phyloP scores from a whole-genome alignment of 1,140 invertebrate species.

The Andrena cerasifolii region DNA sequence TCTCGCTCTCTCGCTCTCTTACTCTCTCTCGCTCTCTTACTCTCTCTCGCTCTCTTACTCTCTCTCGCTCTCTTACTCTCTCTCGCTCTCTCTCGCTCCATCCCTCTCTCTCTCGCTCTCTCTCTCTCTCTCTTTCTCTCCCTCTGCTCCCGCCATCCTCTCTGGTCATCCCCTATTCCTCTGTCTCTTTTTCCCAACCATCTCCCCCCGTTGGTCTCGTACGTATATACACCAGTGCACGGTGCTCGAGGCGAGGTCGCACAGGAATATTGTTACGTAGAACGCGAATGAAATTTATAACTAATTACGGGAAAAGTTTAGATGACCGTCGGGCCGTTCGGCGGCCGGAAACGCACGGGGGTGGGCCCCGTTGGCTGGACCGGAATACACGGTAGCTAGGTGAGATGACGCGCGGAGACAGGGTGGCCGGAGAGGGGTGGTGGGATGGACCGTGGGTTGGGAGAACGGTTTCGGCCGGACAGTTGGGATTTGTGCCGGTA shows the following conservation, averaged over 20 bases:
- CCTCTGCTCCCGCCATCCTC: constrained; percentile 17
- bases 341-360: constrained; percentile 53
- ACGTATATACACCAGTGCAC: constrained; percentile 49
- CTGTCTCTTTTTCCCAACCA: constrained; percentile 37
- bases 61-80: too few relatives aligned
- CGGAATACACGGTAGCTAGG: constrained; percentile 23
- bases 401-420: constrained; percentile 23
- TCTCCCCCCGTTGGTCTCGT: constrained; percentile 27
- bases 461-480: constrained; percentile 23
- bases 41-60: neutral
- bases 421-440: neutral
- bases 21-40: constrained; percentile 12
- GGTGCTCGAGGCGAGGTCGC: constrained; percentile 64
- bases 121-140: constrained; percentile 49
- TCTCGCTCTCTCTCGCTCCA: constrained; percentile 38
- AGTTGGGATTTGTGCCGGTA: constrained; percentile 58
- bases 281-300: constrained; percentile 79
- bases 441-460: constrained; percentile 14
- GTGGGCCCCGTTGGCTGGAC: constrained; percentile 26
- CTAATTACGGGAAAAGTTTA: constrained; percentile 80
- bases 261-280: constrained; percentile 76
- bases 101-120: constrained; percentile 34
- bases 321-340: constrained; percentile 73
- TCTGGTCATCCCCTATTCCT: constrained; percentile 4
- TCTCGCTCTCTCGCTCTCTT: constrained; percentile 48